phyloP scores from a whole-genome alignment of 30 jellyfish, hydroid and myxozoan genomes.

The Cassiopea andromeda region DNA sequence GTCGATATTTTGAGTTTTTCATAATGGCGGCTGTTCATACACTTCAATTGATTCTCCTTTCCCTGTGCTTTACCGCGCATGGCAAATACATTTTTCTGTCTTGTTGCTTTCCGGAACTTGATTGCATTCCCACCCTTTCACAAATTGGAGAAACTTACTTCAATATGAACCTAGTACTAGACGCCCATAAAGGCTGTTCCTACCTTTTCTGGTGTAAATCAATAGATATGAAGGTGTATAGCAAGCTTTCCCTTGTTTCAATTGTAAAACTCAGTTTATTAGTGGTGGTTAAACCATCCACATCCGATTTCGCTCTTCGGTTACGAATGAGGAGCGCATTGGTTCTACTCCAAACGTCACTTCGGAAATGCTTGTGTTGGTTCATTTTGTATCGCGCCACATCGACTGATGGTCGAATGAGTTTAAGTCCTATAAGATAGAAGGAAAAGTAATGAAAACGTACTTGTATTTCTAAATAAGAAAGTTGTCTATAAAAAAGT shows the following conservation, averaged over 20 bases:
- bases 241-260: neutral
- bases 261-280: neutral
- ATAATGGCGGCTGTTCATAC: too few relatives aligned
- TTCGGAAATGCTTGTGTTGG: slow-evolving; percentile 60
- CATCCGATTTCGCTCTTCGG: neutral
- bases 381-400: slow-evolving; percentile 84
- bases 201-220: neutral
- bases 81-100: too few relatives aligned
- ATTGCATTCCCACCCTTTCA: too few relatives aligned
- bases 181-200: too few relatives aligned
- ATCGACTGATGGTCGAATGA: slow-evolving; percentile 71
- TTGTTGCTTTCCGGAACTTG: too few relatives aligned
- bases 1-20: too few relatives aligned
- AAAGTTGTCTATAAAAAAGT: too few relatives aligned
- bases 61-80: too few relatives aligned
- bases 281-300: neutral
- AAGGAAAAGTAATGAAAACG: neutral
- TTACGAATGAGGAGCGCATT: slow-evolving; percentile 22
- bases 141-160: too few relatives aligned
- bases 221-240: slow-evolving; percentile 5
- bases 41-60: too few relatives aligned
- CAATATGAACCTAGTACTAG: too few relatives aligned
- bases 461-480: neutral
- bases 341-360: slow-evolving; percentile 60
- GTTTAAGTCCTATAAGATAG: slow-evolving; percentile 30